Percentiles rank a stretch among this genome's conserved stretches.
These are phyloP conservation scores for Hexactinellida sp. DNA, from an alignment of 37 sponge, comb jelly and placozoan species.

Conservation along the genomic window DNA sequence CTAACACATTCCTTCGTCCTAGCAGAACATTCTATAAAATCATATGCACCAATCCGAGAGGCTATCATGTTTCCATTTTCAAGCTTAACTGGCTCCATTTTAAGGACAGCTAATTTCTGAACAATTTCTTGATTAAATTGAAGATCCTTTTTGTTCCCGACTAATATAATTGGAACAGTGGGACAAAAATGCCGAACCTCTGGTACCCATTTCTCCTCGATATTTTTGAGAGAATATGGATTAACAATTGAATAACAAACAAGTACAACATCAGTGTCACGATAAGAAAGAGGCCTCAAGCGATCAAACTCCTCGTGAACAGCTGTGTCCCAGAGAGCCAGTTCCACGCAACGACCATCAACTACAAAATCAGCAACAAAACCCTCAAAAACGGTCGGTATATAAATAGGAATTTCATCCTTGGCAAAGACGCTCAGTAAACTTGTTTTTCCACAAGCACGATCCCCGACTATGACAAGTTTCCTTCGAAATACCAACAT, in stretches of 20 bases:
- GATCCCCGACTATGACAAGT: conserved; percentile 96
- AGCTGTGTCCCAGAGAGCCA: conserved; percentile 92
- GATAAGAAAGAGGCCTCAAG: conserved; percentile 86
- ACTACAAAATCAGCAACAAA: conserved; percentile 95
- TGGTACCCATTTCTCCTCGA: background rate
- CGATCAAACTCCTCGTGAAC: conserved; percentile 72
- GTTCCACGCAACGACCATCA: conserved; percentile 72
- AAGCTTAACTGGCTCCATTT: background rate
- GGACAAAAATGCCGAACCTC: conserved; percentile 17
- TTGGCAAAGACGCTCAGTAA: conserved; percentile 89
- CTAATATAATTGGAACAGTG: background rate
- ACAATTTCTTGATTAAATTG: background rate
- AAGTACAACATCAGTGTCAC: conserved; percentile 12
- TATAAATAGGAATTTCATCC: conserved; percentile 85
- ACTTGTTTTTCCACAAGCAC: conserved; percentile 97
- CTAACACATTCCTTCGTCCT: background rate
- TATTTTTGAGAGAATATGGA: background rate
- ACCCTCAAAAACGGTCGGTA: conserved; percentile 92
- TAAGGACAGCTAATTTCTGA: background rate
- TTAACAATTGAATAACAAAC: background rate
- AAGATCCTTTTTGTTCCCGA: background rate
- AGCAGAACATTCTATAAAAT: background rate
- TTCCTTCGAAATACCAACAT: conserved; percentile 67
- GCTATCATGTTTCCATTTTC: background rate
- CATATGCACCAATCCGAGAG: background rate